Evolutionary conservation across 1,140 invertebrate genomes (phyloP), one percentile per base, ranked within the genome.

Genomic region (Thalassaphorura encarpata): DNA sequence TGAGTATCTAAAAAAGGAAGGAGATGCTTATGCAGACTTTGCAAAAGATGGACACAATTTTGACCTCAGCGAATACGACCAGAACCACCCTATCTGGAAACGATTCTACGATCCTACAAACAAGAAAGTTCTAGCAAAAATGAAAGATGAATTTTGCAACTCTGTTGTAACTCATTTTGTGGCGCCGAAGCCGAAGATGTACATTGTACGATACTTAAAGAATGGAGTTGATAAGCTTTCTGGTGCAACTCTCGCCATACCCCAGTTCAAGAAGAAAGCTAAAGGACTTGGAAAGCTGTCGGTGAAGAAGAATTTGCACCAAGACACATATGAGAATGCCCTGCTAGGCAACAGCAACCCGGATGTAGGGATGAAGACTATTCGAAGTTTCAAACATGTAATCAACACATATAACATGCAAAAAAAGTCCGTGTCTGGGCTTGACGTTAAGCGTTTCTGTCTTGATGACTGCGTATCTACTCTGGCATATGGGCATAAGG

Each of bases 61-160:
- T 41, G 54, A 56, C 29, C 21, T 56, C 31, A 49, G 45, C 26
- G 54, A 4, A 4, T 57, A 33, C 36, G 40, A 42, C 33, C n/a
- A n/a, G n/a, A n/a, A n/a, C n/a, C n/a, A n/a, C n/a, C 40, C 49
- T 23, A 24, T 21, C 3, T 36, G 42, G 42, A 48, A 40, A 3
- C 11, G 23, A 23, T 36, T 57, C 18, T 36, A 21, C 43, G 27
- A 50, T 45, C 2, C 26, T 21, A 45, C 4, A 43, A 57, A 51
- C 23, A 49, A 56, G 33, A 56, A 56, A 23, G 47, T 41, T 5
- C 36, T 43, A 3, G 54, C 45, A 19, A 49, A 41, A 28, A 33
- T 57, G 19, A 57, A 57, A 47, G 55, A 57, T 21, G 49, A 43
- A 16, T 6, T 2, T 24, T 1, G 23, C 8, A 36, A 39, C 2